Base-by-base conservation (phyloP, 2,113 vertebrate genomes). In the Phoxinus phoxinus region DNA sequence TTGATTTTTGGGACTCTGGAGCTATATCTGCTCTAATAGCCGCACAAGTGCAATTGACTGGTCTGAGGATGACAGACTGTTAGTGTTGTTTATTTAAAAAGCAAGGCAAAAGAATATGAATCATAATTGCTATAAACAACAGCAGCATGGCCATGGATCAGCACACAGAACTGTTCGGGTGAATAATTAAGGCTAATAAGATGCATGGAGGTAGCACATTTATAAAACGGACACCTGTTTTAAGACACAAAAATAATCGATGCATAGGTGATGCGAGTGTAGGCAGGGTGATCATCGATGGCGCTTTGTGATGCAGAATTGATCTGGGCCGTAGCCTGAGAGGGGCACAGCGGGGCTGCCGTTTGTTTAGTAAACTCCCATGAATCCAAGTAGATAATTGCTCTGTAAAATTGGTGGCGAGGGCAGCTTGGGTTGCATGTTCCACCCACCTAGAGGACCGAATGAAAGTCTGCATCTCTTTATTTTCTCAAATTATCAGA, bases 311-410 rank as follows among this genome's bases (percentile, higher is more conserved):
- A 96, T 96, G 96, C 95, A 95, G 95, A 95, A 97, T 96, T 97
- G 96, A 97, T 97, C 95, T 94, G 92, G 91, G 75, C 44, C 32
- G 81, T 44, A 59, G 84, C 53, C 84, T 25, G 75, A 48, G 67
- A 87, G 86, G 30, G 86, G 90, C 96, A 94, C 96, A 95, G 96
- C 95, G 92, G 96, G 92, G 96, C 95, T 95, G 94, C 94, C 95
- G 97, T 97, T 97, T 97, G 96, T 97, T 97, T 97, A 95, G 95
- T 97, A 95, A 97, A 97, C 96, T 97, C 96, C 96, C 96, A 96
- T 96, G 96, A 97, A 96, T 97, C 96, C 96, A 96, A 96, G 96
- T 97, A 97, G 96, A 97, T 97, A 97, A 97, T 97, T 97, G 96
- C 95, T 95, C 96, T 96, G 96, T 95, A 95, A 97, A 96, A 96